Base-by-base conservation (phyloP, 1,140 invertebrate genomes). In the Drosophila kohkoa region DNA sequence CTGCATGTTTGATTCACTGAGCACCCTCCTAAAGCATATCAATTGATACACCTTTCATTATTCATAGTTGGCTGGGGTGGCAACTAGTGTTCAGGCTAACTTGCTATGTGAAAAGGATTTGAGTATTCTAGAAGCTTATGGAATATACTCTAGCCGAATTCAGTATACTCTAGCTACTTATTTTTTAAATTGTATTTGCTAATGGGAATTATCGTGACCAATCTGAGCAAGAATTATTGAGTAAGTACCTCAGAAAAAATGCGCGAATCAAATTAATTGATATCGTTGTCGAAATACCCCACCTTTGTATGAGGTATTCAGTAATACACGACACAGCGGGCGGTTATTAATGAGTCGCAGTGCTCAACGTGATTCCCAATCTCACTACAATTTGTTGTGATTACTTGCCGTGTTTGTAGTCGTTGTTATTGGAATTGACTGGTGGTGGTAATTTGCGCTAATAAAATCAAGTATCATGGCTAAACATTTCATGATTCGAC, bases 381-480 rank as follows among this genome's bases (percentile, higher is more conserved):
- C 60, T 78, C 81, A 78, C 77, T 28, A 81, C 85, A 85, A 90
- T 88, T 88, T 88, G 85, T 85, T 88, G 85, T 89, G 85, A 88
- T 88, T 88, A 89, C 77, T 66, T 73, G 77, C 59, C 63, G 55
- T 57, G 67, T 73, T 75, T 79, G 51, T 15, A 28, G 51, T 32
- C 11, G 51, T 54, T 54, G 51, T 13, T 51, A 7, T 38, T 57
- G 54, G 15, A 8, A 3, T 71, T 68, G 62, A 70, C 54, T 79
- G 74, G 85, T 89, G 85, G 85, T 88, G 85, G 85, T 90, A 91
- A 91, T 91, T 91, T 91, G 69, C 65, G 78, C 86, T 89, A 91
- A 91, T 91, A 91, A 91, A 91, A 91, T 91, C 89, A 91, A 91
- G 89, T 91, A 91, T 85, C 82, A 82, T 74, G 62, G 77, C 16